Percentiles rank a stretch among this genome's conserved stretches.
Evolutionary conservation across 92 coral and sea anemone genomes (phyloP).

Genomic region (Porites rus): DNA sequence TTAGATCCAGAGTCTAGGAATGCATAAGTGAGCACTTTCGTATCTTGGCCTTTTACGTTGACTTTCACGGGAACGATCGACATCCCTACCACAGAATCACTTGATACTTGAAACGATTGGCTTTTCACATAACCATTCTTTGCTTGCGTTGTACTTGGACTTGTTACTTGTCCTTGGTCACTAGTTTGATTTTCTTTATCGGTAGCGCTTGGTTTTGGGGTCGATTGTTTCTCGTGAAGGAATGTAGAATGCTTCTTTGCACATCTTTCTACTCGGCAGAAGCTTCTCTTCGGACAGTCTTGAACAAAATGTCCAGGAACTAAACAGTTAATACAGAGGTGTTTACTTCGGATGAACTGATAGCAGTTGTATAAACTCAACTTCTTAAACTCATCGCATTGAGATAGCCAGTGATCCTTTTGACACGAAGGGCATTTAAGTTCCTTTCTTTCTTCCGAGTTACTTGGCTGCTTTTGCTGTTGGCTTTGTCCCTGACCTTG

Average conservation of each 20-base stretch:
- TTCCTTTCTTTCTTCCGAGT: slow-evolving; percentile 1
- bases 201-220: background rate
- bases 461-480: background rate
- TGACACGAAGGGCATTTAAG: slow-evolving; percentile 59
- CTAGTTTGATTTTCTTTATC: too few species aligned
- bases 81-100: slow-evolving; percentile 19
- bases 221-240: background rate
- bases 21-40: slow-evolving; percentile 63
- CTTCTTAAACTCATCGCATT: slow-evolving; percentile 41
- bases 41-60: slow-evolving; percentile 50
- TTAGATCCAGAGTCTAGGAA: slow-evolving; percentile 80
- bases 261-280: slow-evolving; percentile 69
- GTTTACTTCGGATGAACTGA: slow-evolving; percentile 42
- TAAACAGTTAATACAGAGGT: slow-evolving; percentile 65
- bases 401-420: slow-evolving; percentile 55
- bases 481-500: background rate
- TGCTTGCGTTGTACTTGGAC: background rate
- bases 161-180: background rate
- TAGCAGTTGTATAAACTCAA: slow-evolving; percentile 29
- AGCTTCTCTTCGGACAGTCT: slow-evolving; percentile 55
- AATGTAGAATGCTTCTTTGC: slow-evolving; percentile 30
- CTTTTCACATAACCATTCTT: slow-evolving; percentile 2
- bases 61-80: slow-evolving; percentile 75
- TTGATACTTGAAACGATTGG: background rate
- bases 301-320: slow-evolving; percentile 48